Percentiles rank a stretch among this genome's conserved stretches.
phyloP scores from a whole-genome alignment of 2,888 invertebrate genomes.

The Torymus aiolomorphi region DNA sequence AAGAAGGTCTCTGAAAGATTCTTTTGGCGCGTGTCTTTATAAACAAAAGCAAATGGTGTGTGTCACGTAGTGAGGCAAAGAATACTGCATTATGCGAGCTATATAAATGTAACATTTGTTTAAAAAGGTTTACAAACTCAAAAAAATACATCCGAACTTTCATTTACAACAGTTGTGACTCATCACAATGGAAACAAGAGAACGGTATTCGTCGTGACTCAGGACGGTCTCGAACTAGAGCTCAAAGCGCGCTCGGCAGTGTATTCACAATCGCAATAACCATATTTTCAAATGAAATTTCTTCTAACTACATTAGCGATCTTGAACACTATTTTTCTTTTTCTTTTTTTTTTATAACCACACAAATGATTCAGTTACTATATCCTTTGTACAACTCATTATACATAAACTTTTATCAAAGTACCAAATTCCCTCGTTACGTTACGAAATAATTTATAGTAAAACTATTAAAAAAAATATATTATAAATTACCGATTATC shows the following conservation, averaged over 20 bases:
- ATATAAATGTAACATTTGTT: slow-evolving; percentile 5
- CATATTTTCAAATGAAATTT: slow-evolving; percentile 69
- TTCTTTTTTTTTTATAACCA: background rate
- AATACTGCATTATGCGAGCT: slow-evolving; percentile 59
- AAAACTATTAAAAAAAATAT: background rate
- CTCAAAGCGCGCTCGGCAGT: slow-evolving; percentile 74
- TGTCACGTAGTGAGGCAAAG: slow-evolving; percentile 60
- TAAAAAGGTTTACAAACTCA: slow-evolving; percentile 16
- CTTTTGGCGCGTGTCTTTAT: slow-evolving; percentile 48
- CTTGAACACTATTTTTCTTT: slow-evolving; percentile 50
- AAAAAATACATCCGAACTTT: slow-evolving; percentile 11
- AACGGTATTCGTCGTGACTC: slow-evolving; percentile 29
- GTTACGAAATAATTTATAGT: too few relatives aligned
- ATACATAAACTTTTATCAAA: too few relatives aligned
- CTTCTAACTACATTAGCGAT: slow-evolving; percentile 64
- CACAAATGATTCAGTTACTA: too few relatives aligned
- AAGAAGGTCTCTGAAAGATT: slow-evolving; percentile 58
- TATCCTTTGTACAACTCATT: too few relatives aligned
- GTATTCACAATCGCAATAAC: slow-evolving; percentile 75
- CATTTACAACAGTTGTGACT: slow-evolving; percentile 2
- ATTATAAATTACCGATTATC: background rate
- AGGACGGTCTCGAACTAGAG: slow-evolving; percentile 65
- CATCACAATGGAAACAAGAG: slow-evolving; percentile 19
- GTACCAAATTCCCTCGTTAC: too few relatives aligned
- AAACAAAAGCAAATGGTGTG: slow-evolving; percentile 57